Base-by-base conservation (phyloP, 2,113 vertebrate species). In the Catagonus wagneri region DNA sequence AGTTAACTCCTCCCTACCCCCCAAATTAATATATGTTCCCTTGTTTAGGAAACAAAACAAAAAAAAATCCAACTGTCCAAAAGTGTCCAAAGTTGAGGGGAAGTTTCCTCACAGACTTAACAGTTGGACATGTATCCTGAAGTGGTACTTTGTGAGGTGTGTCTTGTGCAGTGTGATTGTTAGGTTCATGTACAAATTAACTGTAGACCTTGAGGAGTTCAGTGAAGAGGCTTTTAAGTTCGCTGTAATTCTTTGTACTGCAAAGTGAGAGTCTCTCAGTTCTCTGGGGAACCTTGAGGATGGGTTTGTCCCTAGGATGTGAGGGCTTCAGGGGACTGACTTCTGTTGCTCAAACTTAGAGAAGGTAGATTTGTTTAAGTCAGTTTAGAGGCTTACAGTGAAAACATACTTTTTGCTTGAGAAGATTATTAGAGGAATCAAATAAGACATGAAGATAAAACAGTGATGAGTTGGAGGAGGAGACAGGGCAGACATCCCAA, bases 41-140 rank as follows among this genome's bases (percentile, higher is more conserved):
- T 95, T 78, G 36, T 74, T 84, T 86, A 71, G 61, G n/a, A 95
- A 80, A 75, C 22, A 36, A 95, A 80, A 75, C 22, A 69, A 86
- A 90, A 78, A 93, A 72, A 86, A 12, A 69, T 80, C 54, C 29
- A 81, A 15, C 27, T 87, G 25, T 87, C 32, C 79, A 23, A 20
- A 79, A 75, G 69, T 88, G 9, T 93, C 34, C 84, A 74, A 93
- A 22, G 29, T 88, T 13, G n/a, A 52, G 81, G 61, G 19, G 36
- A 68, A 7, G 34, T 89, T 89, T 96, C 39, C 69, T 83, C 44
- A 61, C 17, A 16, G 63, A 44, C 4, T 0, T 76, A 58, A 36
- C 63, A n/a, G 15, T 50, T 83, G 39, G 7, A 1, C 68, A 8
- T 39, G 4, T 58, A 36, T 32, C n/a, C 56, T 52, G n/a, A 88